A percentile compares a stretch with the other conserved stretches of the same genome.
Evolutionary conservation across 1,140 invertebrate genomes (phyloP).

Genomic region (Gryllus bimaculatus): DNA sequence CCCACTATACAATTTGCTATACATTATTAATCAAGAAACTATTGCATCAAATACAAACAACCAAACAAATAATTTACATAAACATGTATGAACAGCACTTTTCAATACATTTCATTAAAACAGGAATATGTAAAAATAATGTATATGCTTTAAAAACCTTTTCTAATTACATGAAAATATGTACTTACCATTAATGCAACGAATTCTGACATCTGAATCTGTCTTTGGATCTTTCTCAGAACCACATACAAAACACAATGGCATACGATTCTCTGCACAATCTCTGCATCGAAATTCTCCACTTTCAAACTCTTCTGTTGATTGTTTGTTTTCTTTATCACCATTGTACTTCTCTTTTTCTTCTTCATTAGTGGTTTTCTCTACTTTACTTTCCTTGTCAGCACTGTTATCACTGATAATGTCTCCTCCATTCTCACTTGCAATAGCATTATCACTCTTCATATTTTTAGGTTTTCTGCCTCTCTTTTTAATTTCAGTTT

Average conservation of each 20-base stretch:
- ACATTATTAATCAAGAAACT: no score
- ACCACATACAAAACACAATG: slow-evolving; percentile 41
- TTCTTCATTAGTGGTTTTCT: neutral
- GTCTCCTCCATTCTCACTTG: neutral
- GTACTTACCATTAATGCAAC: slow-evolving; percentile 27
- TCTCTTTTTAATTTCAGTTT: neutral
- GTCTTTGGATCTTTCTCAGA: slow-evolving; percentile 32
- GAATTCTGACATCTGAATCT: slow-evolving; percentile 27
- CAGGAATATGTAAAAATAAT: no score
- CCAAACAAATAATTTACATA: no score
- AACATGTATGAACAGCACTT: no score
- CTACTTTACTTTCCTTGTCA: no score
- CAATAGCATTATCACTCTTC: neutral
- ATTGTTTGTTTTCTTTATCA: slow-evolving; percentile 3
- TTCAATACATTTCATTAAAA: no score
- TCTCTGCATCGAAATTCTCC: slow-evolving; percentile 39
- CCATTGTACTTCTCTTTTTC: neutral
- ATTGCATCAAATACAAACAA: no score
- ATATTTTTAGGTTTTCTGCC: neutral
- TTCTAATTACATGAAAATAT: slow-evolving; percentile 24
- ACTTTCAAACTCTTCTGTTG: slow-evolving; percentile 34
- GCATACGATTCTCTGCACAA: slow-evolving; percentile 33
- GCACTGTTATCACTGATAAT: neutral
- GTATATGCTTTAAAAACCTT: no score
- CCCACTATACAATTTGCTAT: no score